These are phyloP conservation scores for Phrynocephalus vlangalii DNA, from an alignment of 2,797 vertebrate species.

Conservation along the genomic window DNA sequence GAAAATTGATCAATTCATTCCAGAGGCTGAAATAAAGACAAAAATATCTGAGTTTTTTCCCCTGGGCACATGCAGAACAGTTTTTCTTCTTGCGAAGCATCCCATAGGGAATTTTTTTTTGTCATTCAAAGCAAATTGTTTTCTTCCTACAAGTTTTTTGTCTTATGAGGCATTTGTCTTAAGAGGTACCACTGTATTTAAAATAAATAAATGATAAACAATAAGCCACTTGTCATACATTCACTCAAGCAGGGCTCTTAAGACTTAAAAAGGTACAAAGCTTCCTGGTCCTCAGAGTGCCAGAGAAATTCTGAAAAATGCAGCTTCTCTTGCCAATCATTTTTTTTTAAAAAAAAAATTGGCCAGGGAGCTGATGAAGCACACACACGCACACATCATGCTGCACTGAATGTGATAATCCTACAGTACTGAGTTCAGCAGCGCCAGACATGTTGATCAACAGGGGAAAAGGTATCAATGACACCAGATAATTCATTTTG, in stretches of 20 bases:
- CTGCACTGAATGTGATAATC: neutral
- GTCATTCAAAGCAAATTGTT: too few species aligned
- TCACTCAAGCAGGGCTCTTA: neutral
- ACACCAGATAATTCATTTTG: neutral
- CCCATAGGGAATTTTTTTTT: too few species aligned
- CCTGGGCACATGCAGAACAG: too few species aligned
- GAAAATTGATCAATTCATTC: too few species aligned
- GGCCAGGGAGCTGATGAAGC: neutral
- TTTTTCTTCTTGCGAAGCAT: too few species aligned
- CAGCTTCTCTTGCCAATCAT: neutral
- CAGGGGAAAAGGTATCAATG: neutral
- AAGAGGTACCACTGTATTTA: too few species aligned
- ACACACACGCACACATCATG: neutral
- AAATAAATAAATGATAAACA: too few species aligned
- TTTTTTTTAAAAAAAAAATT: neutral
- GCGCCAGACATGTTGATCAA: conserved; percentile 2
- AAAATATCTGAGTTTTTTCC: too few species aligned
- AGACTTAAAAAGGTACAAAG: neutral
- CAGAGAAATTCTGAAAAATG: neutral
- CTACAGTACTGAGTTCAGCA: neutral
- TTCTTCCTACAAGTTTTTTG: too few species aligned
- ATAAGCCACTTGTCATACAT: accelerated
- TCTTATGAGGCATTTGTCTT: too few species aligned
- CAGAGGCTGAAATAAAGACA: too few species aligned
- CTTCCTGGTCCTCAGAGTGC: neutral